phyloP scores from a whole-genome alignment of 35 echinoderm and acorn worm species.

The Apostichopus japonicus region DNA sequence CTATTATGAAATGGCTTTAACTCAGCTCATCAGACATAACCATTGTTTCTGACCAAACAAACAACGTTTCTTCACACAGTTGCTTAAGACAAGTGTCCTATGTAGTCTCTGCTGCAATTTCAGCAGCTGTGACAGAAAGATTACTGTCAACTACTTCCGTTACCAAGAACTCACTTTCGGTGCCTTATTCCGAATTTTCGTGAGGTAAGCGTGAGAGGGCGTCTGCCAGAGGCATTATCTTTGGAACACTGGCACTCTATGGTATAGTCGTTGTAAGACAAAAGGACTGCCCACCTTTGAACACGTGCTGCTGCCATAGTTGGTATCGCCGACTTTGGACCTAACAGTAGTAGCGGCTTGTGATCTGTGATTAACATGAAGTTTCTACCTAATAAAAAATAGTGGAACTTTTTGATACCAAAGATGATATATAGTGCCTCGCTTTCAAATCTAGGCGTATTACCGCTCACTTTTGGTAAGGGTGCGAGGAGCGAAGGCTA shows the following conservation, averaged over 20 bases:
- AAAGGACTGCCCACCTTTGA: conserved; percentile 40
- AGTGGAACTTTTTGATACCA: conserved; percentile 45
- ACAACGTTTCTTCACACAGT: conserved; percentile 11
- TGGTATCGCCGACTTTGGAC: conserved; percentile 58
- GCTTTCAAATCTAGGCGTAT: not conserved
- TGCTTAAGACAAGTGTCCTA: not conserved
- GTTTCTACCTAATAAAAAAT: not conserved
- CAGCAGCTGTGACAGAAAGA: conserved; percentile 44
- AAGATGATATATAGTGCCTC: conserved; percentile 26
- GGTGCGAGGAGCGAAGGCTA: conserved; percentile 19
- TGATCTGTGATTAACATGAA: not conserved
- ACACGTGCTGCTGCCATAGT: conserved; percentile 54
- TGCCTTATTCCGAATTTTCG: not conserved
- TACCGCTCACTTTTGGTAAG: conserved; percentile 18
- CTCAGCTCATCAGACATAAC: conserved; percentile 25
- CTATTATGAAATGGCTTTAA: conserved; percentile 43
- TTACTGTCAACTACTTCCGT: conserved; percentile 5
- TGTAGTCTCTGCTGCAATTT: conserved; percentile 31
- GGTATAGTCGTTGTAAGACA: conserved; percentile 43
- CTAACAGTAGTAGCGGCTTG: not conserved
- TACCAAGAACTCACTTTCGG: not conserved
- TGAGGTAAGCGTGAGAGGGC: conserved; percentile 31
- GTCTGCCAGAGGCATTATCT: conserved; percentile 46
- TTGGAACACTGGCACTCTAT: conserved; percentile 35
- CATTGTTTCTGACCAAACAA: conserved; percentile 28